Conservation (phyloP, 2,797 vertebrate genomes). For the Buceros bicornis region DNA sequence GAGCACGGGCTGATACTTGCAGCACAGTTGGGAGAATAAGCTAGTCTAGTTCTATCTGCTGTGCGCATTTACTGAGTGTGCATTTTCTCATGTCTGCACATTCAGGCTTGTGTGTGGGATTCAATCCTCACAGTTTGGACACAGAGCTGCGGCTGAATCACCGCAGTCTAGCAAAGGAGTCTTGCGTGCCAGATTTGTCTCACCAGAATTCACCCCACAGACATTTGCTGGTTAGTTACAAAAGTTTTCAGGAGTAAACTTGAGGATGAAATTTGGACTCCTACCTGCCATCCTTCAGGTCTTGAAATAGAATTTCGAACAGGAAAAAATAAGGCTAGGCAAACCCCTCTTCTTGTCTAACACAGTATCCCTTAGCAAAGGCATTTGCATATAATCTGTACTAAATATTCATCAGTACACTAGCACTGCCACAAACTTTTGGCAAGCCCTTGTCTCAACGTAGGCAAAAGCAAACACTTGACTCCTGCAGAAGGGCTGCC, state of each 20-base stretch:
- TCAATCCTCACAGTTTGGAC: background rate
- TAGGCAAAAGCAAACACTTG: background rate
- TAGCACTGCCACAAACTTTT: background rate
- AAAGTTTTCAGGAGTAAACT: background rate
- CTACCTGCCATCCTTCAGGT: background rate
- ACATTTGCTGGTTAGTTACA: background rate
- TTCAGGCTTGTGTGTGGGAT: background rate
- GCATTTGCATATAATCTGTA: background rate
- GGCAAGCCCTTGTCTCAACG: background rate
- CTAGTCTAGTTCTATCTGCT: background rate
- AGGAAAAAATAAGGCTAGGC: background rate
- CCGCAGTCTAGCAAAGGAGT: background rate
- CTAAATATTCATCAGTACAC: background rate
- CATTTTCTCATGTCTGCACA: background rate
- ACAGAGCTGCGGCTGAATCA: background rate
- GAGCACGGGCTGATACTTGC: background rate
- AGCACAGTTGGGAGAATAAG: background rate
- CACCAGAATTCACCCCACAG: background rate
- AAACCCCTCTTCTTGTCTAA: background rate
- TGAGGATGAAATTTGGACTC: background rate
- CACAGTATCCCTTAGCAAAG: background rate
- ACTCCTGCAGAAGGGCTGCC: background rate
- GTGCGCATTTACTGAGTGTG: background rate
- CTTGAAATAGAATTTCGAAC: background rate
- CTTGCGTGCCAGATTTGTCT: background rate